Base-by-base conservation (phyloP, 2,888 invertebrate species). In the Trissoscelio sp. region DNA sequence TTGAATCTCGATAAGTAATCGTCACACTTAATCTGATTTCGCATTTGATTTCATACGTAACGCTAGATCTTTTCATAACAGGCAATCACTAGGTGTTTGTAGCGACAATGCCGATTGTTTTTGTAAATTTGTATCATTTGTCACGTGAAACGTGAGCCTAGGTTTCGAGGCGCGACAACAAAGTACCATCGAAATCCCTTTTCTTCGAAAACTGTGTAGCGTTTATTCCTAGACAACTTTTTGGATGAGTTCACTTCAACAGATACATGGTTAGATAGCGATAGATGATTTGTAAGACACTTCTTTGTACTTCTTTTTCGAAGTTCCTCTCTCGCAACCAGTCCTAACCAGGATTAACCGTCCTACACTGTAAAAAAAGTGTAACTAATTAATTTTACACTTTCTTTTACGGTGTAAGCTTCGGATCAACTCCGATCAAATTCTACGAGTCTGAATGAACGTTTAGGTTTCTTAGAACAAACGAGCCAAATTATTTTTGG, bases 401-500 rank as follows among this genome's bases (percentile, higher is more conserved):
- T n/a, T n/a, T n/a, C n/a, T n/a, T n/a, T n/a, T n/a, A n/a, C n/a
- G n/a, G n/a, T n/a, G n/a, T n/a, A n/a, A n/a, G n/a, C n/a, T n/a
- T n/a, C n/a, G 2, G 18, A 62, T 73, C n/a, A 42, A 62, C 16
- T 51, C 39, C 11, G 28, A 64, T 46, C 66, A 39, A 77, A 77
- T 42, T 67, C 39, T n/a, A 67, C 42, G 67, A 69, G 57, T 66
- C 66, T 58, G 66, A 66, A 55, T 5, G 7, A 48, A 31, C 20
- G 12, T 48, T 64, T 66, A 66, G 66, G 48, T 66, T 66, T 66
- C 12, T 39, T 57, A 74, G 66, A 57, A 14, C 3, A 16, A 72
- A 55, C 46, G 31, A 74, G 57, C 14, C 20, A 58, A 58, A 75
- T 75, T 67, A 75, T 67, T 75, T 75, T 75, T 67, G 58, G 67